Base-by-base conservation (phyloP, 1,140 invertebrate genomes). In the Neotoxoptera formosana region DNA sequence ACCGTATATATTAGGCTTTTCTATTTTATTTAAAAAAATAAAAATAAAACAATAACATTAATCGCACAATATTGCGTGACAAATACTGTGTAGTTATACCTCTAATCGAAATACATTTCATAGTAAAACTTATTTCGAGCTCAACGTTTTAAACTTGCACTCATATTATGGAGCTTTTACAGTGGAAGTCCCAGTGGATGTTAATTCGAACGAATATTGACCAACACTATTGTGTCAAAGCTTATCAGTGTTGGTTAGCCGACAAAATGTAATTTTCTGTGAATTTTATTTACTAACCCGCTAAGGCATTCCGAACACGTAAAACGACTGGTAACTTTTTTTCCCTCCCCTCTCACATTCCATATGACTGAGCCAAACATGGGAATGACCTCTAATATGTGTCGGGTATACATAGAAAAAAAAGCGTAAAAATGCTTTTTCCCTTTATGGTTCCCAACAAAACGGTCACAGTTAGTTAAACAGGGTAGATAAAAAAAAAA, bases 381-480 rank as follows among this genome's bases (percentile, higher is more conserved):
- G 34, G 90, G 34, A 86, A 93, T 86, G 91, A 86, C 48, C 81
- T 53, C 34, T 56, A 93, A 81, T 83, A 83, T 47, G 76, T 93
- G 51, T 84, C n/a, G n/a, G 36, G 17, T 11, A n/a, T n/a, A 56
- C 45, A 48, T 51, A 92, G 41, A 92, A 81, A 48, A 48, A 90
- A 92, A 90, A 47, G 36, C 36, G 90, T 53, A 92, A 81, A 83
- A 92, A 81, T 81, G 67, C 6, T 48, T 36, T 91, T 83, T 83
- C 11, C 20, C 67, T 51, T 92, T 56, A 34, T 81, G n/a, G 41
- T 36, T 83, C 9, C 47, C n/a, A 83, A 48, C 47, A 48, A 90
- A 56, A 92, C 23, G 90, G 90, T 92, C 76, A 83, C 67, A 83
- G 60, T 92, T 83, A 92, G 90, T 92, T 91, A 76, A 91, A 91